phyloP scores from a whole-genome alignment of 2,113 vertebrate species.

The Catharus fuscescens region DNA sequence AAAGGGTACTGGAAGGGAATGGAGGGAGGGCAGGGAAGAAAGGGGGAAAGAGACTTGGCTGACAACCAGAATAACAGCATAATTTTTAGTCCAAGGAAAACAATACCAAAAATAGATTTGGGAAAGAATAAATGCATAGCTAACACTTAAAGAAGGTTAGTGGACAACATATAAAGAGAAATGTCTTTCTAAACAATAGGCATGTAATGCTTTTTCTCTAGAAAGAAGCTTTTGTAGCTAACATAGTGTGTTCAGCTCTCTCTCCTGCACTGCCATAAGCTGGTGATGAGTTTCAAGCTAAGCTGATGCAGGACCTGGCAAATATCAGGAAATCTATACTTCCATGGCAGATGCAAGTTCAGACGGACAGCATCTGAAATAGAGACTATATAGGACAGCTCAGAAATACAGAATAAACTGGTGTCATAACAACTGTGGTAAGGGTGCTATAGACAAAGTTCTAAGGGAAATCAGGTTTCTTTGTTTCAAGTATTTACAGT shows the following conservation, averaged over 20 bases:
- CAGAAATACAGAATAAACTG: not conserved
- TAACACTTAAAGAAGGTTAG: not conserved
- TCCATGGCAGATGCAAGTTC: not conserved
- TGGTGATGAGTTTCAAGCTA: not conserved
- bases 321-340: not conserved
- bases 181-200: not conserved
- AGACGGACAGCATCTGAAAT: not conserved
- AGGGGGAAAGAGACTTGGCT: not conserved
- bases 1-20: constrained; percentile 32
- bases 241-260: not conserved
- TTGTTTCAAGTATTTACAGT: not conserved
- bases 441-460: not conserved
- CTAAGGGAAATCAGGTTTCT: not conserved
- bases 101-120: constrained; percentile 35
- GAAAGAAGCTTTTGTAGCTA: not conserved
- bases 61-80: constrained; percentile 6
- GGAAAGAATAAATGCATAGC: not conserved
- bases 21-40: not conserved
- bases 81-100: constrained; percentile 36
- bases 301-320: not conserved
- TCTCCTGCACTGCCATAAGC: not conserved
- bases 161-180: not conserved
- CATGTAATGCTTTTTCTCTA: not conserved
- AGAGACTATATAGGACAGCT: not conserved
- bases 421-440: rapidly evolving